Base-by-base conservation (phyloP, 2,113 vertebrate species). In the Loxodonta africana region DNA sequence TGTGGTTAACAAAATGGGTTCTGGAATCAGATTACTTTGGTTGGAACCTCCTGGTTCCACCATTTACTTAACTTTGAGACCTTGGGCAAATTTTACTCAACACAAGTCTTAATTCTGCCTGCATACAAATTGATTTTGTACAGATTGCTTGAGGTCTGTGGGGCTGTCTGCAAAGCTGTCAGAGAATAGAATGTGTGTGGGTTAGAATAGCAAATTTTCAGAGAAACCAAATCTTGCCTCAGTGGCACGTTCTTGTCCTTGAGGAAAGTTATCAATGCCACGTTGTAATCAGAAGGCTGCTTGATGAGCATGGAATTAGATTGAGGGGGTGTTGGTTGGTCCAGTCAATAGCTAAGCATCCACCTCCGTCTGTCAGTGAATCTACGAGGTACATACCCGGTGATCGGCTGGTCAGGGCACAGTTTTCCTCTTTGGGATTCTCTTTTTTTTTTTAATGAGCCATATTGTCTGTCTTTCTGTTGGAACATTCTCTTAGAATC, bases 401-500 rank as follows among this genome's bases (percentile, higher is more conserved):
- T 89, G n/a, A 28, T 91, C 87, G 20, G 12, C 9, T 60, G 28
- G 2, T 85, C 26, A 26, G 67, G 48, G 51, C 28, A 51, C 44
- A 57, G 0, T 81, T 44, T 85, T 91, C 33, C 80, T 77, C 57
- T 84, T 78, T 63, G 30, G 30, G 73, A 85, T 74, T 87, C 6
- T 62, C 21, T 78, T 23, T 67, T 21, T 18, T 94, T 69, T 95
- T 76, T 83, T 60, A 74, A 96, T 37, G 81, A n/a, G 67, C 17
- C 1, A 10, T 82, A 14, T 95, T 76, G 4, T 92, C 41, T 89
- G n/a, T 87, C 48, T 94, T 73, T 90, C 46, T 17, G 71, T 41
- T 78, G 80, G 14, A 94, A 60, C 33, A 37, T 76, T 91, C 69
- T 83, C 69, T 81, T 97, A 90, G 41, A 83, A 71, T 95, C 7